Conservation (phyloP, 2,888 invertebrate species). For the Alviniconcha strummeri region DNA sequence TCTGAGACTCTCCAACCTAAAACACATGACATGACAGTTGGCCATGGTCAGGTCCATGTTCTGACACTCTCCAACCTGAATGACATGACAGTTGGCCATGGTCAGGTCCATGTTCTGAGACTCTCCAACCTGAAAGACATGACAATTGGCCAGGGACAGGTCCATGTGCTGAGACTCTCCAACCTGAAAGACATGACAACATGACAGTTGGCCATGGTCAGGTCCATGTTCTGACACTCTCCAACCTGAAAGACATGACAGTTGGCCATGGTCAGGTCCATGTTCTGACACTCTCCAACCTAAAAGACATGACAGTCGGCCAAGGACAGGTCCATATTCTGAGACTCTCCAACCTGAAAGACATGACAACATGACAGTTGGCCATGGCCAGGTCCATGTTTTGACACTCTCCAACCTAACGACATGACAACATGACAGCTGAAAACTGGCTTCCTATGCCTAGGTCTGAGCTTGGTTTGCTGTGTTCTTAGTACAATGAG, state of each 20-base stretch:
- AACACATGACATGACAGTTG: too few relatives aligned
- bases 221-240: constrained; percentile 52
- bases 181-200: constrained; percentile 10
- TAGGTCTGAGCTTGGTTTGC: too few relatives aligned
- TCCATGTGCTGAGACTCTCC: constrained; percentile 51
- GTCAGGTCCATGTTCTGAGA: constrained; percentile 57
- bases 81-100: constrained; percentile 44
- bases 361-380: too few relatives aligned
- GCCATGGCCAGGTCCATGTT: neutral
- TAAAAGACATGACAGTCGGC: too few relatives aligned
- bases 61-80: constrained; percentile 41
- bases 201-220: constrained; percentile 55
- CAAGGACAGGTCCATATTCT: too few relatives aligned
- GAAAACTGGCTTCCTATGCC: too few relatives aligned
- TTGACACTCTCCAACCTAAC: constrained; percentile 37
- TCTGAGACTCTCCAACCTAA: too few relatives aligned
- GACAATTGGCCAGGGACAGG: constrained; percentile 54
- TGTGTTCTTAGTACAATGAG: too few relatives aligned
- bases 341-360: too few relatives aligned
- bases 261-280: too few relatives aligned
- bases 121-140: constrained; percentile 32
- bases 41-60: neutral
- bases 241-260: constrained; percentile 24
- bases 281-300: too few relatives aligned
- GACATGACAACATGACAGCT: constrained; percentile 30